Percentiles rank a stretch among this genome's conserved stretches.
These are phyloP conservation scores for Sympetrum striolatum DNA, from an alignment of 2,888 invertebrate genomes.

Conservation along the genomic window DNA sequence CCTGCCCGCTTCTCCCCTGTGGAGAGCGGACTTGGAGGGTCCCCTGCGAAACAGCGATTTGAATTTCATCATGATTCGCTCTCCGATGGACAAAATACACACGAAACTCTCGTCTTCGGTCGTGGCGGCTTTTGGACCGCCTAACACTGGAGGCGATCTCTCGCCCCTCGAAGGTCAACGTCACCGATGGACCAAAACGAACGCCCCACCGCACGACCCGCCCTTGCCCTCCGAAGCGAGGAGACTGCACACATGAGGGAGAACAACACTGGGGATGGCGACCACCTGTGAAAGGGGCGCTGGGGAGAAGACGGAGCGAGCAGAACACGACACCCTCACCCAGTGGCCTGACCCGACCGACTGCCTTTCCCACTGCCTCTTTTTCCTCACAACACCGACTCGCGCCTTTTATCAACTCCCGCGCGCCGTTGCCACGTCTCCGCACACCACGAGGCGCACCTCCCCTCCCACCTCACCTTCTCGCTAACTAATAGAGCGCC, in stretches of 20 bases:
- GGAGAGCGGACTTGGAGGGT: slow-evolving; percentile 58
- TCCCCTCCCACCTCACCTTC: neutral
- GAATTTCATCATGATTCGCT: slow-evolving; percentile 84
- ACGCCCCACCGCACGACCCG: neutral
- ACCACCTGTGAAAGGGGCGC: slow-evolving; percentile 29
- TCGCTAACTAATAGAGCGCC: neutral
- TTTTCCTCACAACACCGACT: neutral
- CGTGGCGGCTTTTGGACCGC: neutral
- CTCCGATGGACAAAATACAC: neutral
- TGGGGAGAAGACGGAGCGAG: neutral
- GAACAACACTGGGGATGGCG: neutral
- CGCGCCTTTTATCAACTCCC: slow-evolving; percentile 39
- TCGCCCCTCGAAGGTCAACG: neutral
- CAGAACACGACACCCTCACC: slow-evolving; percentile 23
- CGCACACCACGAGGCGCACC: neutral
- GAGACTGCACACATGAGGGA: neutral
- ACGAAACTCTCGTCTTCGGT: neutral
- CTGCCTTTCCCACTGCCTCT: neutral
- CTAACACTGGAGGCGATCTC: neutral
- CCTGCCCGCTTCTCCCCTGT: slow-evolving; percentile 61
- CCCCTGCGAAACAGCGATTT: slow-evolving; percentile 92
- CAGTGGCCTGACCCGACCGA: slow-evolving; percentile 33
- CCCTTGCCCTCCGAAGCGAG: neutral
- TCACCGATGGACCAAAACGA: neutral
- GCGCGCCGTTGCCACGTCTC: slow-evolving; percentile 24